Percentiles rank a stretch among this genome's conserved stretches.
These are phyloP conservation scores for Pogoniulus pusillus DNA, from an alignment of 2,797 vertebrate genomes.

Conservation along the genomic window DNA sequence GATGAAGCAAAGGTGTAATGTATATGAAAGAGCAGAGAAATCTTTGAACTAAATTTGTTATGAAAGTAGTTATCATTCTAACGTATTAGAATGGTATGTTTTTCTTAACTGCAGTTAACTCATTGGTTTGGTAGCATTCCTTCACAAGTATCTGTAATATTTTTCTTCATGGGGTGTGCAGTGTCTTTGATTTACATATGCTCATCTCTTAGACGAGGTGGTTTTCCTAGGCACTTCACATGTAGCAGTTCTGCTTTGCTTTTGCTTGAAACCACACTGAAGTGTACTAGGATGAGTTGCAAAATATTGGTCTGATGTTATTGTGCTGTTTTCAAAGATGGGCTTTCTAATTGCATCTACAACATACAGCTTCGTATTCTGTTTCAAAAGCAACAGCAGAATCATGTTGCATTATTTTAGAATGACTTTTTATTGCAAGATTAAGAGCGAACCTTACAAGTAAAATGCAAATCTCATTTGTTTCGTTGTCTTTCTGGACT, in stretches of 20 bases:
- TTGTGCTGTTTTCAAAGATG: neutral
- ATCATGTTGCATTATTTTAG: neutral
- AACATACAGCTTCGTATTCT: neutral
- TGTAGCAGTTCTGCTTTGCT: neutral
- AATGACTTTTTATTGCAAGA: neutral
- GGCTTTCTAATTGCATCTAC: neutral
- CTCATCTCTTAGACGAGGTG: neutral
- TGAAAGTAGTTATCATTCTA: neutral
- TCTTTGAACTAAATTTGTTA: neutral
- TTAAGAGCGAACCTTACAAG: neutral
- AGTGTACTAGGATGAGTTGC: neutral
- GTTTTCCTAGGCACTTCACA: neutral
- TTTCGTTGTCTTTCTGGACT: neutral
- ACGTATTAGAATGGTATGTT: neutral
- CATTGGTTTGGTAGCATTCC: neutral
- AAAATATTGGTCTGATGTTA: neutral
- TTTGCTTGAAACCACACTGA: neutral
- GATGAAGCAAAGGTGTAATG: neutral
- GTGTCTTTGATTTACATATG: conserved; percentile 1
- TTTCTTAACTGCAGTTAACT: neutral
- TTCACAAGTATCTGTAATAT: neutral
- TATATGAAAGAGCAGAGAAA: neutral
- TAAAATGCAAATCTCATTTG: neutral
- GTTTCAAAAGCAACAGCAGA: neutral
- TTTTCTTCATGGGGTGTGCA: neutral